Percentiles rank a stretch among this genome's conserved stretches.
These are phyloP conservation scores for Narcine bancroftii DNA, from an alignment of 2,113 vertebrate species.

Conservation along the genomic window DNA sequence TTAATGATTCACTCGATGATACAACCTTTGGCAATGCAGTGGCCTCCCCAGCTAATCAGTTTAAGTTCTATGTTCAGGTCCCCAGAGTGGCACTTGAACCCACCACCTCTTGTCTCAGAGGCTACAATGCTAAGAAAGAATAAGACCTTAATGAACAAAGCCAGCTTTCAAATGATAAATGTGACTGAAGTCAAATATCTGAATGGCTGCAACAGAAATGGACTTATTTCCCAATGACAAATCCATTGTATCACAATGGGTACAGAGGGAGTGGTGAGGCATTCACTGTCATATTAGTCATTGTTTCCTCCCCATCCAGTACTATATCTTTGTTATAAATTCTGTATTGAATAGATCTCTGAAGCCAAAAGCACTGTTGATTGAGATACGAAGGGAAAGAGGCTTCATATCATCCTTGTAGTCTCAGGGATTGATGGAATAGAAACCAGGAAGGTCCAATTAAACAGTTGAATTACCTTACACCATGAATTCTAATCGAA, in stretches of 20 bases:
- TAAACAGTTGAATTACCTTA: not conserved
- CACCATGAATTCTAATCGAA: not conserved
- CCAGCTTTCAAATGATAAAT: not conserved
- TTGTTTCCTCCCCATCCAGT: not conserved
- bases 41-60: not conserved
- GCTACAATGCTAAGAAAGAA: not conserved
- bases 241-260: constrained; percentile 1
- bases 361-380: not conserved
- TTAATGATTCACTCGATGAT: not conserved
- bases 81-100: not conserved
- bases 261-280: not conserved
- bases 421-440: not conserved
- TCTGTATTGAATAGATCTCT: not conserved
- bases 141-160: not conserved
- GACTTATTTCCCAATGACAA: not conserved
- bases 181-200: not conserved
- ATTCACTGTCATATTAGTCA: not conserved
- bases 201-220: not conserved
- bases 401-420: not conserved
- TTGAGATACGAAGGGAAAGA: not conserved
- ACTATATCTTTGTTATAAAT: not conserved
- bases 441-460: not conserved
- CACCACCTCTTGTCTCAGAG: not conserved
- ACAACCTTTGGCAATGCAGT: not conserved
- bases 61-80: not conserved